Evolutionary conservation across 2,888 invertebrate species (phyloP), one percentile per base, ranked within the genome.

Genomic region (Diarsia mendica): DNA sequence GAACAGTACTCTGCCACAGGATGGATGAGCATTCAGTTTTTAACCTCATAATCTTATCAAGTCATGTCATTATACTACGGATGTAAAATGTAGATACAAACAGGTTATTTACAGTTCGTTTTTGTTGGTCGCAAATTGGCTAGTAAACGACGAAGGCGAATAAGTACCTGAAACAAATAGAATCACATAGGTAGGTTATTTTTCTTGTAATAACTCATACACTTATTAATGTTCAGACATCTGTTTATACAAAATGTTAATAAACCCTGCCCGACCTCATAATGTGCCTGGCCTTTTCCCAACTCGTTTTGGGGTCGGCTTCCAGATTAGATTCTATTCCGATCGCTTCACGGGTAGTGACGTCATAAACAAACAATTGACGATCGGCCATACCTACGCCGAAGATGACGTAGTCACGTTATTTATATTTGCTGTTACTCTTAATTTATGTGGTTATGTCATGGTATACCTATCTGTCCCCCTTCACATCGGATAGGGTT

Each of bases 41-140:
- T n/a, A n/a, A n/a, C 53, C 11, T n/a, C 4, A 55, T 67, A 23
- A 53, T 23, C 15, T 44, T 67, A 63, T 55, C 64, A 60, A 60
- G 23, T 77, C 66, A 69, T 69, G 77, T 77, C 58, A 69, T 28
- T 72, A 69, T 61, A 58, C 28, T 28, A 28, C 28, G 28, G 28
- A 28, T 28, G 28, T 28, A 28, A 28, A 28, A 28, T 28, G 23
- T 46, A 49, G 11, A 6, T 53, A 28, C 44, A 65, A 58, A 44
- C n/a, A 20, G 9, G 23, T 39, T 53, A 13, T 51, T 60, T 46
- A 15, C 28, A n/a, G 15, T 63, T 23, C 28, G n/a, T 33, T 33
- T 33, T 20, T 9, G 13, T n/a, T 6, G 8, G 18, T 46, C 15
- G 15, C 8, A 9, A 53, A 53, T 33, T 23, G 3, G 5, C 23